Conservation (phyloP, 2,797 vertebrate species). For the Pipistrellus pipistrellus region DNA sequence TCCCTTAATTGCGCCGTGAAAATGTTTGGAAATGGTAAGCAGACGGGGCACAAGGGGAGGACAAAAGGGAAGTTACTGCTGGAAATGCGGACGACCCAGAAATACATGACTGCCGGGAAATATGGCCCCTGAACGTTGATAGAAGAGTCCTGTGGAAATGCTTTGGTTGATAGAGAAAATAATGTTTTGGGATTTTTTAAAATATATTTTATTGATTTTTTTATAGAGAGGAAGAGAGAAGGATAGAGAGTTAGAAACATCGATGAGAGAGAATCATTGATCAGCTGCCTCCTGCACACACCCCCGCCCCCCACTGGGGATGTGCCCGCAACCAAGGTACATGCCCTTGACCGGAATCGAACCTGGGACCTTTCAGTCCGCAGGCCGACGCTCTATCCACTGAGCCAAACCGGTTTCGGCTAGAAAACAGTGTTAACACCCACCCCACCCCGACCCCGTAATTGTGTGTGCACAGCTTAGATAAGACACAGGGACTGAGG, state of each 20-base stretch:
- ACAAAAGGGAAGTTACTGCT: neutral
- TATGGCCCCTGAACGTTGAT: neutral
- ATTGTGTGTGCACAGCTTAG: neutral
- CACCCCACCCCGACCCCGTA: neutral
- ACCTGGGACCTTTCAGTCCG: no score
- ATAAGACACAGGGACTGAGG: neutral
- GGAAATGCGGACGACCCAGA: neutral
- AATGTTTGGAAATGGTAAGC: conserved; percentile 65
- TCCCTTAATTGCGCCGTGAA: conserved; percentile 72
- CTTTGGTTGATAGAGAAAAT: neutral
- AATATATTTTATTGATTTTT: no score
- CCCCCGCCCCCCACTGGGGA: no score
- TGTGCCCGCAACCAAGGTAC: no score
- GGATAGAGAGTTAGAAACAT: no score
- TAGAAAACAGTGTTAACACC: neutral
- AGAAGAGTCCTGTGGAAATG: neutral
- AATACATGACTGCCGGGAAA: neutral
- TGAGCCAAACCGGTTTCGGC: no score
- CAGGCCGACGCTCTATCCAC: no score
- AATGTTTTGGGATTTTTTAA: neutral
- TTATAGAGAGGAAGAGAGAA: no score
- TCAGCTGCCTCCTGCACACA: no score
- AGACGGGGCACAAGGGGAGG: neutral
- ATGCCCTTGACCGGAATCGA: no score
- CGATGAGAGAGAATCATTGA: no score